Evolutionary conservation across 2,113 vertebrate genomes (phyloP), one percentile per base, ranked within the genome.

Genomic region (Orientallactaga bullata): DNA sequence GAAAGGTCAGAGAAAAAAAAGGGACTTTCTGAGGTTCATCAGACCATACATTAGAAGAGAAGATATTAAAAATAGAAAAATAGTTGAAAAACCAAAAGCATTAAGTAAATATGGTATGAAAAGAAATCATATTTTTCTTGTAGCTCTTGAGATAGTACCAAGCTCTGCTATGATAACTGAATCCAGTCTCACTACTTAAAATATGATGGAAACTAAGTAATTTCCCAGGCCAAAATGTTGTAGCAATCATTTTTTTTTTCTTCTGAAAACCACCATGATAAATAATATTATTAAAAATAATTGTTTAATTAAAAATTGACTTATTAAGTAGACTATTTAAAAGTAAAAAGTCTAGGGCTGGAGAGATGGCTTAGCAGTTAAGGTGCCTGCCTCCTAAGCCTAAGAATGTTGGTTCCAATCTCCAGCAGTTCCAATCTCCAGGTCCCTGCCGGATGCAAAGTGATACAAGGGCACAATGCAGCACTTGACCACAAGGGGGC

Each of bases 1-100:
- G 16, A 96, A 88, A 93, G 81, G 81, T 94, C 92, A 95, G 32
- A 80, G 55, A 81, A 90, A 85, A 90, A 85, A 12, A 69, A 73
- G 73, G 90, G 82, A 37, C 78, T 92, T 95, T 95, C 88, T 92
- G 55, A 84, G 20, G 23, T 69, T 83, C n/a, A 55, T 55, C 10
- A 55, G 55, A 55, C 12, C 55, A 55, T 55, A 61, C n/a, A 92
- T 42, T 80, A 90, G n/a, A 88, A 84, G 13, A 61, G 8, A 78
- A 7, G 37, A 7, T 51, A 30, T 24, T 21, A 13, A 69, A 68
- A 23, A 90, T 84, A 88, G 37, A 93, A 37, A 86, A 3, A 35
- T 12, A 78, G 77, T 16, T 65, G 65, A 55, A 87, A 20, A 90
- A 47, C 1, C 2, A 58, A 91, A 93, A 61, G 1, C 39, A 74